Base-by-base conservation (phyloP, 2,797 vertebrate species). In the Darevskia mixta region DNA sequence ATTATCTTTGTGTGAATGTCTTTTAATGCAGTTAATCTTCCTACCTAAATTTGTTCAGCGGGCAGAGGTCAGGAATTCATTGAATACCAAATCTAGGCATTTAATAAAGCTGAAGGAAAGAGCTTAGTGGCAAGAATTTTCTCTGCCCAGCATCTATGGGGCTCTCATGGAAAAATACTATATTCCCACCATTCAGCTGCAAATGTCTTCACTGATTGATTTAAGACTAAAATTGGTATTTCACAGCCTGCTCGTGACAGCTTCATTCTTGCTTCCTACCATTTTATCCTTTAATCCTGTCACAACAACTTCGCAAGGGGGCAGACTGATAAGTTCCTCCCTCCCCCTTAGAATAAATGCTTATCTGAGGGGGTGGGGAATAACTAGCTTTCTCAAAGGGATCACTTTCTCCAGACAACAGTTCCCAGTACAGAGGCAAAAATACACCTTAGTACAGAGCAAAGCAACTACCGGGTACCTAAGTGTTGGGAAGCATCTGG, bases 61-160 rank as follows among this genome's bases (percentile, higher is more conserved):
- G 92, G 75, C 38, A 91, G 91, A 92, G 90, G 86, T 90, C 92
- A 94, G 71, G 69, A 91, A 93, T 92, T 90, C 76, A 15, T 15
- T 20, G 66, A 20, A 75, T 82, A 82, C 75, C 38, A 35, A 49
- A 49, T 75, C 20, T 27, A 38, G 72, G 20, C 55, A 66, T 82
- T 82, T 45, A 64, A 66, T 35, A 64, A 76, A 66, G 4, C 71
- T 32, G 10, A 67, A 75, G 61, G 75, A 55, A 86, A 85, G 55
- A 64, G 13, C 58, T 82, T 38, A 25, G 38, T 38, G 32, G 7
- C 49, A 38, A 78, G 76, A 15, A 55, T 78, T 64, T 72, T 23
- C 15, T 80, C 8, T 32, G 29, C 18, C 32, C 73, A 32, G 17
- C 7, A 5, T 49, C n/a, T 29, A 23, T 18, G 18, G 32, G 45